Evolutionary conservation across 2,113 vertebrate genomes (phyloP).

Genomic region (Phocoena sinus): DNA sequence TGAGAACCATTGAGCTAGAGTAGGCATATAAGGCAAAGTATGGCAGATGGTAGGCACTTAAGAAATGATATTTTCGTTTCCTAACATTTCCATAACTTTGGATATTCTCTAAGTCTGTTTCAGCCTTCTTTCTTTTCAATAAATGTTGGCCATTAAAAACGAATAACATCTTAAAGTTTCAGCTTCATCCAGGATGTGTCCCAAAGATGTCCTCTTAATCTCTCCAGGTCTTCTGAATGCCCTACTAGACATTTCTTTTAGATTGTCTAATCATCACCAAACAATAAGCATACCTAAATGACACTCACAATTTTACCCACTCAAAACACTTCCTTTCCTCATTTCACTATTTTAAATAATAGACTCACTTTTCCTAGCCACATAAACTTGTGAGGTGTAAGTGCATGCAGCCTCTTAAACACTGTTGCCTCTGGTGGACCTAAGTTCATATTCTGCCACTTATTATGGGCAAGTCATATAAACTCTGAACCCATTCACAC

Average conservation of each 20-base stretch:
- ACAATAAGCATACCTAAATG: neutral
- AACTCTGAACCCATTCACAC: neutral
- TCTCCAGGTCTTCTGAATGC: neutral
- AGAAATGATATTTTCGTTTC: neutral
- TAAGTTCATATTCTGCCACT: neutral
- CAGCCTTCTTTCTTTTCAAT: neutral
- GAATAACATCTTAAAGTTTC: neutral
- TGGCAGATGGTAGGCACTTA: neutral
- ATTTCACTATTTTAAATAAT: neutral
- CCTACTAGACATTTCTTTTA: neutral
- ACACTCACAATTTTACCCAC: neutral
- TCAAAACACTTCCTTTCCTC: neutral
- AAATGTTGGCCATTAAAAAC: neutral
- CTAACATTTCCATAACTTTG: neutral
- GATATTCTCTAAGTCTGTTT: neutral
- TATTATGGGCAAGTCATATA: neutral
- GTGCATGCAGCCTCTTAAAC: neutral
- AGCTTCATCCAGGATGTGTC: neutral
- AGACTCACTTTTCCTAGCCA: neutral
- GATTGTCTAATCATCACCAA: neutral
- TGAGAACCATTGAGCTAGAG: neutral
- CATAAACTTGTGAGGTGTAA: neutral
- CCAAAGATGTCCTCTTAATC: neutral
- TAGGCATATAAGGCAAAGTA: neutral
- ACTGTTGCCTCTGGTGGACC: neutral